These are phyloP conservation scores for Xanthorhoe spadicearia DNA, from an alignment of 2,888 invertebrate species.

Conservation along the genomic window DNA sequence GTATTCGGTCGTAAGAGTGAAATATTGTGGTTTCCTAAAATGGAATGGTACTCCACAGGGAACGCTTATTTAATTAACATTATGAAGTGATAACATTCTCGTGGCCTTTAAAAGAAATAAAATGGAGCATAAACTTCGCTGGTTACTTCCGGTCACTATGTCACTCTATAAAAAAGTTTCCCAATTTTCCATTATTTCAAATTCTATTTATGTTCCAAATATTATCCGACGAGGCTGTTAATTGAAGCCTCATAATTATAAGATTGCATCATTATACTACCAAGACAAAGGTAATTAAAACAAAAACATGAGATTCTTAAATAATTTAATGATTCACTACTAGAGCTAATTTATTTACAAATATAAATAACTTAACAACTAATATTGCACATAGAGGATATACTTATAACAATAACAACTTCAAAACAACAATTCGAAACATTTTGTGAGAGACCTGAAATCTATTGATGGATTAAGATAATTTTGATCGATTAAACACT, in stretches of 20 bases:
- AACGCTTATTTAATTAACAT: background rate
- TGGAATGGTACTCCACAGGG: background rate
- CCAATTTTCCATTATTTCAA: no score
- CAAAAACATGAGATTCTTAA: slow-evolving; percentile 47
- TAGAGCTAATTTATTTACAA: slow-evolving; percentile 73
- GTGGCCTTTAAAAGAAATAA: background rate
- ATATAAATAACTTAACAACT: slow-evolving; percentile 72
- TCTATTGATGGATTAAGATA: slow-evolving; percentile 43
- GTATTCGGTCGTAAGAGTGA: no score
- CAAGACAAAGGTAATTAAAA: slow-evolving; percentile 6
- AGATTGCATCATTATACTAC: no score
- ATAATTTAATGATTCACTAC: slow-evolving; percentile 66
- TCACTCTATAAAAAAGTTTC: no score
- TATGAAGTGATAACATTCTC: background rate
- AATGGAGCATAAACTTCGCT: background rate
- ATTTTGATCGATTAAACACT: slow-evolving; percentile 41
- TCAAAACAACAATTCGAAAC: slow-evolving; percentile 56
- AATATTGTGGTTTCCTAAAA: background rate
- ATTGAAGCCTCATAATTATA: no score
- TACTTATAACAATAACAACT: slow-evolving; percentile 75
- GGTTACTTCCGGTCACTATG: no score
- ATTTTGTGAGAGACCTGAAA: slow-evolving; percentile 34
- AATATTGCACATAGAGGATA: slow-evolving; percentile 80
- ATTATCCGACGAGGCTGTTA: no score
- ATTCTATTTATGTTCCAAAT: no score